Base-by-base conservation (phyloP, 92 coral and sea anemone genomes). In the Porites divaricata region DNA sequence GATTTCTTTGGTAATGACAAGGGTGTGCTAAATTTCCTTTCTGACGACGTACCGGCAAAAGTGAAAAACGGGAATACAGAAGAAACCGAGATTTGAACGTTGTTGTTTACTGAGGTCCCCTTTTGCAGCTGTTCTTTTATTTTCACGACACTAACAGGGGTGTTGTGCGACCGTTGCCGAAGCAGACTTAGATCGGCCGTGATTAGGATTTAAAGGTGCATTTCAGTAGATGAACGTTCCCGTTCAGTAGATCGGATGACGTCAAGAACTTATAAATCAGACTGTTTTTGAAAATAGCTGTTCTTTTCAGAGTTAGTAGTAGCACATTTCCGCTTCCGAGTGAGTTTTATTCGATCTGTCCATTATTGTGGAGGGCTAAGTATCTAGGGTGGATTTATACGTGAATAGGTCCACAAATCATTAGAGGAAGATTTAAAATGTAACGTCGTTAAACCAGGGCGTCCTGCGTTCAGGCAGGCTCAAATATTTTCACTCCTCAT, bases 1-100 rank as follows among this genome's bases (percentile, higher is more conserved):
- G 99, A 93, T 76, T 90, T 96, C 92, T 96, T 96, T 61, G 88
- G 94, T 8, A 90, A 95, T 28, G 98, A 96, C 67, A 91, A 96
- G 80, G 99, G 98, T 10, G 95, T 96, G 41, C 35, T 96, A 69
- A 94, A 94, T 69, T 96, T 96, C 89, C 93, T 96, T 68, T 78
- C 89, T 35, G 86, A 82, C 10, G 77, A 82, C 24, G 70, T 62
- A 0, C 12, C 57, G 14, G 28, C 8, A 26, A 70, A 72, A 15
- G 82, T 51, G 22, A 63, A 80, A 8, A 74, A 57, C 41, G 87
- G 74, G 15, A 49, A 16, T n/a, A 51, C 64, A 0, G 86, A 81
- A 20, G 90, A 79, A 67, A 83, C 82, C 20, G 81, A 75, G 35
- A 81, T 80, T 16, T 87, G 64, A 72, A 50, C 57, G 48, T 1